Evolutionary conservation across 2,797 vertebrate species (phyloP), one percentile per base, ranked within the genome.

Genomic region (Acestrorhynchus altus): DNA sequence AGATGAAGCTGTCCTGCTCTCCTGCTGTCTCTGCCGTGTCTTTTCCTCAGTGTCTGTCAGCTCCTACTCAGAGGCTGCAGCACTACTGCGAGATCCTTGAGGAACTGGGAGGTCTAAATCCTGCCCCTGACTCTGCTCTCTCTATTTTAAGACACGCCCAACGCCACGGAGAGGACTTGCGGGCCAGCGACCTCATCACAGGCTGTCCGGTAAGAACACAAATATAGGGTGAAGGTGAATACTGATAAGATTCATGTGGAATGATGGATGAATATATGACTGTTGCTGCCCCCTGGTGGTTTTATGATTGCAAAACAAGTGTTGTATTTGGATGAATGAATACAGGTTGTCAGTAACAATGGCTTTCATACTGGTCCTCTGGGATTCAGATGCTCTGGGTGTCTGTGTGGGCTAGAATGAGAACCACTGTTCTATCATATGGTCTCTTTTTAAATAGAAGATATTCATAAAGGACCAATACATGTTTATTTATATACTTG

Each of bases 151-250:
- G 86, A 80, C 93, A 95, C 73, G 92, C 92, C 86, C 95, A 95
- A 86, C 91, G 87, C 24, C 93, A 94, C 26, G 96, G 96, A 82
- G 92, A 95, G 86, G 95, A 97, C 88, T 93, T 98, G 80, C 83
- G 96, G 76, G 95, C 95, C 46, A 95, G 94, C 44, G 96, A 97
- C 91, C 94, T 95, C n/a, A 96, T 98, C 84, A 89, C 88, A 18
- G 95, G 95, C 75, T 97, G 96, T 81, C 95, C 95, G 93, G 96
- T 98, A 87, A 95, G 93, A 89, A 76, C 13, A 31, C 28, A 49
- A 26, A 31, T 44, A 28, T 22, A 73, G n/a, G 28, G 1, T 28
- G 10, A 9, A n/a, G 1, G 7, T 1, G 16, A 4, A 4, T 67
- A 10, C 46, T 57, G 22, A 44, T 24, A 39, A 40, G 0, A 28